Percentiles rank a stretch among this genome's conserved stretches.
phyloP scores from a whole-genome alignment of 2,797 vertebrate species.

The Cirrhinus mrigala region DNA sequence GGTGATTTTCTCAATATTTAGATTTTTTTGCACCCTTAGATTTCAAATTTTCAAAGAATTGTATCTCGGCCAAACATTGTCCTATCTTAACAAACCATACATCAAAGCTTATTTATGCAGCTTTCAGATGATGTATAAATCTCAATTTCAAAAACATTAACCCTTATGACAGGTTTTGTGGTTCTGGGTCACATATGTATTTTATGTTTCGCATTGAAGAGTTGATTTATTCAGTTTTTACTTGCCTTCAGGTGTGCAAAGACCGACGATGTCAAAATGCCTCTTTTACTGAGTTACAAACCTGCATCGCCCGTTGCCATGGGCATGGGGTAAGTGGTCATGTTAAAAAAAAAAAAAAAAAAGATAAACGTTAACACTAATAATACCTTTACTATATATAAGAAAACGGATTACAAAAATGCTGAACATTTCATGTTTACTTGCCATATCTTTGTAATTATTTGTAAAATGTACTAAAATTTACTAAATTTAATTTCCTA shows the following conservation, averaged over 20 bases:
- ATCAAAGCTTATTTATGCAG: too few species aligned
- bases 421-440: neutral
- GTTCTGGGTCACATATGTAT: neutral
- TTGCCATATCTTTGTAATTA: too few species aligned
- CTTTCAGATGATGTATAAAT: too few species aligned
- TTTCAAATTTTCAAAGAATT: too few species aligned
- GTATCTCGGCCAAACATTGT: too few species aligned
- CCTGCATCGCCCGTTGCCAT: conserved; percentile 84
- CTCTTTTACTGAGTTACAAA: conserved; percentile 85
- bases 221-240: neutral
- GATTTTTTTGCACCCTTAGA: too few species aligned
- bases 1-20: too few species aligned
- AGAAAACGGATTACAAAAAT: neutral
- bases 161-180: too few species aligned
- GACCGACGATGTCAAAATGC: conserved; percentile 88
- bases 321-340: conserved; percentile 82
- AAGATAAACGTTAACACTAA: neutral
- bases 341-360: neutral
- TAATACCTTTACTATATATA: neutral
- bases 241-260: conserved; percentile 86
- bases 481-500: too few species aligned
- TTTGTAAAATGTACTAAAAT: too few species aligned
- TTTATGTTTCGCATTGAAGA: neutral
- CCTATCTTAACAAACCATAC: too few species aligned
- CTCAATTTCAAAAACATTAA: too few species aligned